Conservation (phyloP, 2,797 vertebrate genomes). For the Fistularia tabacaria region DNA sequence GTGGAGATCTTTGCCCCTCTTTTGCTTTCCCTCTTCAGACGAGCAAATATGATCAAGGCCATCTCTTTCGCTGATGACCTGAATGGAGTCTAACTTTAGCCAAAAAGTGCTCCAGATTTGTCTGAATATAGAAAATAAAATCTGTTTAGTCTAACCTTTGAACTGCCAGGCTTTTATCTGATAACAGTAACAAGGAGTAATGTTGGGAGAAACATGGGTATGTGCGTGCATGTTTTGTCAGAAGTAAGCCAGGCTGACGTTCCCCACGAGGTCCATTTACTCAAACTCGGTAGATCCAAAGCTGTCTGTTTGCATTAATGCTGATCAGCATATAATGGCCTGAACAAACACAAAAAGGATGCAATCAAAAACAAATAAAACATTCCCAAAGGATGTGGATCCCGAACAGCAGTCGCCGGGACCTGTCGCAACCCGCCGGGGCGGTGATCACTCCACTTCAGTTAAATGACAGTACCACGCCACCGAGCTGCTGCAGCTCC, state of each 20-base stretch:
- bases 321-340: constrained; percentile 28
- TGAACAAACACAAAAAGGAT: constrained; percentile 19
- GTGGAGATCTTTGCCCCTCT: constrained; percentile 4
- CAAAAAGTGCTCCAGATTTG: constrained; percentile 1
- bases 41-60: constrained; percentile 15
- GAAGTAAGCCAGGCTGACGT: constrained; percentile 18
- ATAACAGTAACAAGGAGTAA: constrained; percentile 29
- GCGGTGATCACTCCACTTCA: no score
- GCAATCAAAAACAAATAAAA: constrained; percentile 5
- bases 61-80: constrained; percentile 15
- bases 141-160: constrained; percentile 24
- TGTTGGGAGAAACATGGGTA: constrained; percentile 16
- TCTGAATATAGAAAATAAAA: constrained; percentile 16
- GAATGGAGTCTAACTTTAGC: constrained; percentile 16
- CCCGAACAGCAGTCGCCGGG: no score
- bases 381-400: no score
- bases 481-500: no score
- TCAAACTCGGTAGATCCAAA: constrained; percentile 33
- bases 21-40: constrained; percentile 4
- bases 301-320: constrained; percentile 42
- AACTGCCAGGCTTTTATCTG: constrained; percentile 24
- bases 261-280: constrained; percentile 56
- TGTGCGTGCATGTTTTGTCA: not conserved
- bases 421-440: no score
- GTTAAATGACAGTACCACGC: no score